Evolutionary conservation across 2,113 vertebrate species (phyloP).

Genomic region (Ancistrus triradiatus): DNA sequence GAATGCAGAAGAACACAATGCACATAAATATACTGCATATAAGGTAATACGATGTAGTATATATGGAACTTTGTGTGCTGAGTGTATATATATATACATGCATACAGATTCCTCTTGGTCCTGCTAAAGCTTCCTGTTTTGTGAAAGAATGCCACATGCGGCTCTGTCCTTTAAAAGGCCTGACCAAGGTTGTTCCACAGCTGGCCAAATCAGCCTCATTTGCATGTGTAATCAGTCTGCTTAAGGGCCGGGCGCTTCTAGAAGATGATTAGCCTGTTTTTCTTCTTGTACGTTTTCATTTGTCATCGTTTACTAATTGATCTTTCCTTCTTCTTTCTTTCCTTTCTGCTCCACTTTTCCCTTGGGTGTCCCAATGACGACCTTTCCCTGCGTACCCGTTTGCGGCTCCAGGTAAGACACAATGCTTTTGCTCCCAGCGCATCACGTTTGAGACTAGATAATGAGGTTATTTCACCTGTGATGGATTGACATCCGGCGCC

Average conservation of each 20-base stretch:
- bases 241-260: constrained; percentile 9
- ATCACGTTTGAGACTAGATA: constrained; percentile 20
- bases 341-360: neutral
- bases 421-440: constrained; percentile 6
- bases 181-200: constrained; percentile 28
- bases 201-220: constrained; percentile 29
- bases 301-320: constrained; percentile 39
- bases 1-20: too few species aligned
- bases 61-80: too few species aligned
- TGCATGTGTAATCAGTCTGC: constrained; percentile 35
- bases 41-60: too few species aligned
- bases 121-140: too few species aligned
- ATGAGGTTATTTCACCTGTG: constrained; percentile 20
- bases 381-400: neutral
- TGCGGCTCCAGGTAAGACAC: constrained; percentile 44
- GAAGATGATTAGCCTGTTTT: constrained; percentile 22
- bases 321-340: constrained; percentile 24
- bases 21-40: too few species aligned
- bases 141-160: constrained; percentile 1
- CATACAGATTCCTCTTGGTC: too few species aligned
- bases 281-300: constrained; percentile 35
- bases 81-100: too few species aligned
- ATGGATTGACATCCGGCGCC: constrained; percentile 30
- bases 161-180: constrained; percentile 18
- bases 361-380: constrained; percentile 6